Conservation (phyloP, 2,888 invertebrate species). For the Gerris lacustris region DNA sequence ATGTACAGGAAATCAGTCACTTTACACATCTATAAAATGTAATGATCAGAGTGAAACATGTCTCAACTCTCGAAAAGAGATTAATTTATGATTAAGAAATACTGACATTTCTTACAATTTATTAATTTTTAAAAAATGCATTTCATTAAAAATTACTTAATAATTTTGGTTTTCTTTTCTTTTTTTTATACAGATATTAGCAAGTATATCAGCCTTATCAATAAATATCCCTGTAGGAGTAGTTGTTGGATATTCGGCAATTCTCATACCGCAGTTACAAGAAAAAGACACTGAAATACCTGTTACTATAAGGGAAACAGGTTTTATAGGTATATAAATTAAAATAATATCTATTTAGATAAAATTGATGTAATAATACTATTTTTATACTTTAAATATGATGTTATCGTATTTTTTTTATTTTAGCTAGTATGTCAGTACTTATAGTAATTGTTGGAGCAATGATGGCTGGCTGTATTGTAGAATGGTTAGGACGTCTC, state of each 20-base stretch:
- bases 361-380: constrained; percentile 6
- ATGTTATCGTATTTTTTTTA: too few relatives aligned
- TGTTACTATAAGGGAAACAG: constrained; percentile 38
- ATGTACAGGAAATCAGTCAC: too few relatives aligned
- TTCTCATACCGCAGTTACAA: constrained; percentile 43
- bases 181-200: constrained; percentile 39
- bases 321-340: constrained; percentile 42
- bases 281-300: constrained; percentile 35
- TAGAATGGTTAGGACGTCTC: constrained; percentile 45
- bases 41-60: too few relatives aligned
- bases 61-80: too few relatives aligned
- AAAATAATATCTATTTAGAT: constrained; percentile 11
- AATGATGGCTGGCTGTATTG: constrained; percentile 43
- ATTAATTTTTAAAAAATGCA: too few relatives aligned
- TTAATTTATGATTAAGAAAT: too few relatives aligned
- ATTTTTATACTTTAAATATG: background rate
- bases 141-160: too few relatives aligned
- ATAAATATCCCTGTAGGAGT: constrained; percentile 50
- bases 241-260: constrained; percentile 46
- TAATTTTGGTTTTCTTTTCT: too few relatives aligned
- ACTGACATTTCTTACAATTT: too few relatives aligned
- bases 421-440: constrained; percentile 45
- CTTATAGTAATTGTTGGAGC: constrained; percentile 45
- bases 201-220: constrained; percentile 43
- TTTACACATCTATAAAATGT: too few relatives aligned